phyloP scores from a whole-genome alignment of 2,888 invertebrate genomes.

The Oxyscelio sp. region DNA sequence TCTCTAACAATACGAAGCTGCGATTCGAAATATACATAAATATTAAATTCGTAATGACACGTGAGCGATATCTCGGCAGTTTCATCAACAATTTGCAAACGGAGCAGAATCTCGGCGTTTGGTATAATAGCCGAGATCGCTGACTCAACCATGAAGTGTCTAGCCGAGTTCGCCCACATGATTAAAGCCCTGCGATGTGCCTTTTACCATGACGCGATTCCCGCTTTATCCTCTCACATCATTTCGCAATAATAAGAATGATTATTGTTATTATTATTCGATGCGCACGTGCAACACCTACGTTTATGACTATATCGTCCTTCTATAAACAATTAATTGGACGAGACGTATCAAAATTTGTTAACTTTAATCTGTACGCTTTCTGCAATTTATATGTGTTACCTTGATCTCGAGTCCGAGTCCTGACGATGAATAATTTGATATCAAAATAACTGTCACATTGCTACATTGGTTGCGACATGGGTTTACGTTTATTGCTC shows the following conservation, averaged over 20 bases:
- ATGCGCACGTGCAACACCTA: slow-evolving; percentile 66
- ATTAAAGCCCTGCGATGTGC: slow-evolving; percentile 58
- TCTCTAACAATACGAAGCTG: slow-evolving; percentile 31
- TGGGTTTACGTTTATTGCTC: background rate
- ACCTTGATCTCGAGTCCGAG: background rate
- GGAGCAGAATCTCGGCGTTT: slow-evolving; percentile 53
- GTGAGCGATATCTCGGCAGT: slow-evolving; percentile 57
- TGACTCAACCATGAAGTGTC: slow-evolving; percentile 71
- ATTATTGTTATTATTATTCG: slow-evolving; percentile 67
- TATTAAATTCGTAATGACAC: slow-evolving; percentile 66
- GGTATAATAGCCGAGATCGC: slow-evolving; percentile 64
- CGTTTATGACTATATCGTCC: slow-evolving; percentile 46
- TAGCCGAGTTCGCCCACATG: slow-evolving; percentile 71
- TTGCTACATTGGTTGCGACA: background rate
- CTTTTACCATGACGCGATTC: slow-evolving; percentile 69
- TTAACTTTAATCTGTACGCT: slow-evolving; percentile 27
- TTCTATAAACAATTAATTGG: slow-evolving; percentile 60
- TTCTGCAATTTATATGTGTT: slow-evolving; percentile 34
- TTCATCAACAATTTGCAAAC: slow-evolving; percentile 72
- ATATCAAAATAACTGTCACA: background rate
- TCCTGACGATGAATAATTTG: background rate
- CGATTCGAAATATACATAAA: slow-evolving; percentile 52
- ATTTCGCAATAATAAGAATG: slow-evolving; percentile 71
- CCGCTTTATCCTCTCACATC: slow-evolving; percentile 67
- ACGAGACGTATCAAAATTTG: slow-evolving; percentile 17